Evolutionary conservation across 2,888 invertebrate genomes (phyloP).

Genomic region (Phymatocera aterrima): DNA sequence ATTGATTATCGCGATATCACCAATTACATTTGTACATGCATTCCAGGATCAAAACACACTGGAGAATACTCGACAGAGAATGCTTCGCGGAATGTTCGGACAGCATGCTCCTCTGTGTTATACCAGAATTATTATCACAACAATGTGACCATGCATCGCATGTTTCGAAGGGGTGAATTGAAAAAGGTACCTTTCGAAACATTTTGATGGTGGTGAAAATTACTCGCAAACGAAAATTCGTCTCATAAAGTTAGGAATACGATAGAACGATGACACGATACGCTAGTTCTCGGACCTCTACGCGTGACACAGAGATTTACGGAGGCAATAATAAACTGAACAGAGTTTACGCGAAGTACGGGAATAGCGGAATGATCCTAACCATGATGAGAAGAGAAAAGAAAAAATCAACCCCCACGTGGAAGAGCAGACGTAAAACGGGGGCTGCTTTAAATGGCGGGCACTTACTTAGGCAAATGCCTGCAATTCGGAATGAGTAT

Average conservation of each 20-base stretch:
- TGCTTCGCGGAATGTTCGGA: neutral
- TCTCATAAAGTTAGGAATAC: too few species aligned
- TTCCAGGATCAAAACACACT: slow-evolving; percentile 13
- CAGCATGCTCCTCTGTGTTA: neutral
- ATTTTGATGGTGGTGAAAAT: neutral
- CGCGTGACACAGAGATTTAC: neutral
- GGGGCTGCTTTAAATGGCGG: slow-evolving; percentile 67
- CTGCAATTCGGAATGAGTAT: slow-evolving; percentile 72
- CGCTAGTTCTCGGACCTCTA: neutral
- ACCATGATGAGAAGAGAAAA: slow-evolving; percentile 46
- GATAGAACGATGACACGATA: neutral
- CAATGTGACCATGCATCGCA: neutral
- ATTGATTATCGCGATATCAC: slow-evolving; percentile 25
- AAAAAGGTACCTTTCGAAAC: neutral
- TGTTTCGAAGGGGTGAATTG: slow-evolving; percentile 11
- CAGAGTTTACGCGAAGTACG: neutral
- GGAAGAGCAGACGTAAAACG: slow-evolving; percentile 62
- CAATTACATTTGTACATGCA: neutral
- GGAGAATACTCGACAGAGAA: slow-evolving; percentile 9
- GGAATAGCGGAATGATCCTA: neutral
- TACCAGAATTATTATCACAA: slow-evolving; percentile 14
- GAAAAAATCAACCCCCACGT: slow-evolving; percentile 50
- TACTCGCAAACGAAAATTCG: neutral
- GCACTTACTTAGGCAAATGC: slow-evolving; percentile 73
- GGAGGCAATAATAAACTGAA: neutral